These are phyloP conservation scores for Drosophila subquinaria DNA, from an alignment of 2,888 invertebrate species.

Conservation along the genomic window DNA sequence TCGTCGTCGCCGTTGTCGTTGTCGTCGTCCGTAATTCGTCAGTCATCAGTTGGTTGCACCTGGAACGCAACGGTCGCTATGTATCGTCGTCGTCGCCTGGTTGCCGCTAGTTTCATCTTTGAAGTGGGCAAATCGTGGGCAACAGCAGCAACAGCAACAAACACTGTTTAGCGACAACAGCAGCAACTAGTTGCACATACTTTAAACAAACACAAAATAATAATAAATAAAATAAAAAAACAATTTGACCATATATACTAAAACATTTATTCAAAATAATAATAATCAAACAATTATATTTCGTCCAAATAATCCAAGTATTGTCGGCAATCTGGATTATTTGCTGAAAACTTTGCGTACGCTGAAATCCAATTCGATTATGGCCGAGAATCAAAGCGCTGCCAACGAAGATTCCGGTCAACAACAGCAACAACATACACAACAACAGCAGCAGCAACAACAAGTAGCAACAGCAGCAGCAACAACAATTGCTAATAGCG, in stretches of 20 bases:
- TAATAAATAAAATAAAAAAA: neutral
- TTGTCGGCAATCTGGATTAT: conserved; percentile 83
- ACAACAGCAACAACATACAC: conserved; percentile 80
- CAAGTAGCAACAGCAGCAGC: conserved; percentile 54
- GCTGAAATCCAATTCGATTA: conserved; percentile 84
- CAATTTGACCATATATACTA: conserved; percentile 15
- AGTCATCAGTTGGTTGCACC: conserved; percentile 49
- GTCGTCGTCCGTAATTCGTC: conserved; percentile 33
- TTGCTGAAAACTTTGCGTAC: conserved; percentile 84
- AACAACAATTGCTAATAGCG: conserved; percentile 59
- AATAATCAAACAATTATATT: conserved; percentile 8
- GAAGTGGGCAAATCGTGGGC: conserved; percentile 69
- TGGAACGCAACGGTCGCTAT: conserved; percentile 66
- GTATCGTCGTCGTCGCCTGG: conserved; percentile 74
- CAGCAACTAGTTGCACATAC: conserved; percentile 34
- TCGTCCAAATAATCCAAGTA: conserved; percentile 69
- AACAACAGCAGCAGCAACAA: conserved; percentile 67
- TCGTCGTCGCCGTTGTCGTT: conserved; percentile 7
- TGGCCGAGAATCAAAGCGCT: conserved; percentile 85
- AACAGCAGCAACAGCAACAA: conserved; percentile 41
- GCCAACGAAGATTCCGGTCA: conserved; percentile 85
- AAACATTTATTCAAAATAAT: conserved; percentile 12
- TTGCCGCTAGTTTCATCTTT: conserved; percentile 68
- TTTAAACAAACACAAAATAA: conserved; percentile 12
- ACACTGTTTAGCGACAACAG: conserved; percentile 31